Evolutionary conservation across 2,888 invertebrate species (phyloP), one percentile per base, ranked within the genome.

Genomic region (Subacronicta megacephala): DNA sequence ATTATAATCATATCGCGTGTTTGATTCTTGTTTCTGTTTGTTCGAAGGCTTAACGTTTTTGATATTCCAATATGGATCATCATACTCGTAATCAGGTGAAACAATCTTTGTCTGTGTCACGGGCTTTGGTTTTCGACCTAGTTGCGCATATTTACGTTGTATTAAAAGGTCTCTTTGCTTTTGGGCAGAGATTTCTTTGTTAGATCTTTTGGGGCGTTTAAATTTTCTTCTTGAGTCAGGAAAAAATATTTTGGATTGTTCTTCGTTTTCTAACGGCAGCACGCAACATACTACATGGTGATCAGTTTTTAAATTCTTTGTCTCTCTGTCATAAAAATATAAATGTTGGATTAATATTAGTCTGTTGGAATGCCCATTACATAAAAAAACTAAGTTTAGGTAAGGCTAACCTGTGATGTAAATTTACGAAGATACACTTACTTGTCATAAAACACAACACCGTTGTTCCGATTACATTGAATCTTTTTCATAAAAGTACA

Each of bases 41-140:
- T 76, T 77, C 50, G 82, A 78, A 16, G 83, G 78, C 52, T 87
- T 87, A 3, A 75, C 59, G 62, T 83, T 89, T 78, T 91, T 93
- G 9, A 93, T 83, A 74, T 94, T 94, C 85, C 85, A 90, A 62
- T 93, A 94, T 1, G 93, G 93, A 67, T 94, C 93, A 31, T 80
- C 76, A 23, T 90, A 58, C 18, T 76, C 87, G 16, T 89, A 81
- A 40, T 85, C 85, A 13, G 82, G 73, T 31, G 84, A 83, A 3
- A 84, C 83, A 43, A 90, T 84, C 66, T 64, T 80, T 13, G 73
- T 66, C 26, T 75, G 64, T 15, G 76, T 57, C 12, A 71, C 44
- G 10, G 59, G 63, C 31, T 74, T 84, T n/a, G 60, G 15, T 62
- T 78, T 83, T 16, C 64, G 62, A 20, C 55, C 62, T 44, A 81